Percentiles rank a stretch among this genome's conserved stretches.
These are phyloP conservation scores for Fratercula arctica DNA, from an alignment of 2,797 vertebrate species.

Conservation along the genomic window DNA sequence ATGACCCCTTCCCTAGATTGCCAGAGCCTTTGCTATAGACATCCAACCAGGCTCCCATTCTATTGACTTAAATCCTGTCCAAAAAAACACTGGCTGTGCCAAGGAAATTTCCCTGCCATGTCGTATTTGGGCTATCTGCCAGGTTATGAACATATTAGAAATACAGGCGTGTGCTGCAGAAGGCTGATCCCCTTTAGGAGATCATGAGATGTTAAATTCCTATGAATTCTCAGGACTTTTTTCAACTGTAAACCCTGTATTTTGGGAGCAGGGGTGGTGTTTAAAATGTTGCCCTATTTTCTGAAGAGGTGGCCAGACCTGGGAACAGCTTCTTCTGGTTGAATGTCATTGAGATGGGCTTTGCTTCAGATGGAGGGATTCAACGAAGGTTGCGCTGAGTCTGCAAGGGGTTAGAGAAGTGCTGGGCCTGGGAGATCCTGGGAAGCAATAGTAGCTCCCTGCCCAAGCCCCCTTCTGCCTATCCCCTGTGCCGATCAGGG, in stretches of 20 bases:
- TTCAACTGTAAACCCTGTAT: background rate
- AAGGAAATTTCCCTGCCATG: background rate
- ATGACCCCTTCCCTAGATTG: background rate
- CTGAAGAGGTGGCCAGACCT: background rate
- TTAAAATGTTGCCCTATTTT: background rate
- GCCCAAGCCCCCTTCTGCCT: background rate
- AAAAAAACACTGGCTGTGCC: background rate
- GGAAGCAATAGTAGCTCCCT: background rate
- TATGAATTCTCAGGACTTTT: conserved; percentile 24
- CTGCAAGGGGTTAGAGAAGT: background rate
- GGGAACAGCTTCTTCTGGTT: background rate
- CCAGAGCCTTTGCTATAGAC: background rate
- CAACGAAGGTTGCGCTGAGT: background rate
- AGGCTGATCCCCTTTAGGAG: background rate
- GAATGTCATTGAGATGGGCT: background rate
- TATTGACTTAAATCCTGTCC: background rate
- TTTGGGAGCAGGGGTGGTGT: background rate
- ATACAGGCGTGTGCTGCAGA: background rate
- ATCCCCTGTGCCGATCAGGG: background rate
- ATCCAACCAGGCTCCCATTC: background rate
- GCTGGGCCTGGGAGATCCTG: background rate
- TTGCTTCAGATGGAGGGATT: background rate
- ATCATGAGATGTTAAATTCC: background rate
- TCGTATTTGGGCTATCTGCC: background rate
- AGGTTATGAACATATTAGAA: background rate